Evolutionary conservation across 2,888 invertebrate species (phyloP).

Genomic region (Camptogramma bilineatum): DNA sequence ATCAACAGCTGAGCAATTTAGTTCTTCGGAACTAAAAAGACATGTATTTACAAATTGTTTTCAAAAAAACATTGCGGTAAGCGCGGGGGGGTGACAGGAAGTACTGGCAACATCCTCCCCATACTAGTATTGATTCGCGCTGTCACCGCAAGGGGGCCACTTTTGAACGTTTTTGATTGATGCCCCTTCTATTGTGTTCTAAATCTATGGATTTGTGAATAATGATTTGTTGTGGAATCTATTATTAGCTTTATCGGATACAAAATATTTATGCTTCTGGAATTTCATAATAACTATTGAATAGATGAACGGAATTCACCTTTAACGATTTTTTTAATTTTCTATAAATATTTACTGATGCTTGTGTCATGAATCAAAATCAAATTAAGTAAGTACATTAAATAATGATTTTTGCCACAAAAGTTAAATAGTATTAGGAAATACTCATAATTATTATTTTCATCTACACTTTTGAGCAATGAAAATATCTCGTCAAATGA

Average conservation of each 20-base stretch:
- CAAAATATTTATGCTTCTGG: slow-evolving; percentile 31
- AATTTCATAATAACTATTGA: slow-evolving; percentile 7
- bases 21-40: neutral
- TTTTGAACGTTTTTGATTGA: slow-evolving; percentile 73
- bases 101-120: slow-evolving; percentile 77
- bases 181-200: slow-evolving; percentile 59
- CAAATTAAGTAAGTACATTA: too few relatives aligned
- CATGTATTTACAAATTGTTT: slow-evolving; percentile 27
- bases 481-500: too few relatives aligned
- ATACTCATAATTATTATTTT: too few relatives aligned
- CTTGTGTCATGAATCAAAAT: too few relatives aligned
- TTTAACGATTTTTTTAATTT: too few relatives aligned
- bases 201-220: slow-evolving; percentile 27
- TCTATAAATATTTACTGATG: too few relatives aligned
- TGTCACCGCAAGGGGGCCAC: slow-evolving; percentile 72
- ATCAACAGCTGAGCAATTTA: too few relatives aligned
- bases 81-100: slow-evolving; percentile 75
- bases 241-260: slow-evolving; percentile 21
- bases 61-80: slow-evolving; percentile 44
- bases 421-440: too few relatives aligned
- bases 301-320: neutral
- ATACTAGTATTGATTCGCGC: slow-evolving; percentile 69
- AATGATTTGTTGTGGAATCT: slow-evolving; percentile 36
- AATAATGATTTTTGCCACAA: too few relatives aligned
- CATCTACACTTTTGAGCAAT: too few relatives aligned